phyloP scores from a whole-genome alignment of 2,797 vertebrate genomes.

The Spondyliosoma cantharus region DNA sequence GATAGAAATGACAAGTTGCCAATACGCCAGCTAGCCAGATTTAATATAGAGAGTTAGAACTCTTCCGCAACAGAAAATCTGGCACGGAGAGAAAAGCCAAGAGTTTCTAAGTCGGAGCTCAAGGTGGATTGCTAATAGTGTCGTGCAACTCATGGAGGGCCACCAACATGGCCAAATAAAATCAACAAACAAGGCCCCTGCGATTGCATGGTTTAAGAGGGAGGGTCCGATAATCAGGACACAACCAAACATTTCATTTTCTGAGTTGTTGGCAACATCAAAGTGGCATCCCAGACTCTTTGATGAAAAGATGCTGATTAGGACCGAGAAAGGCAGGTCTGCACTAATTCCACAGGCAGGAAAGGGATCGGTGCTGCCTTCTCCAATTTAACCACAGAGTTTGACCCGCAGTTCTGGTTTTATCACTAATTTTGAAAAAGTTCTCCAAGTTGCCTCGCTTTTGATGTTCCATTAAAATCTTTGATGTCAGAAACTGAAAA shows the following conservation, averaged over 20 bases:
- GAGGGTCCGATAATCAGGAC: constrained; percentile 53
- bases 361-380: constrained; percentile 11
- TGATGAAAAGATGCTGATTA: constrained; percentile 64
- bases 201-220: constrained; percentile 46
- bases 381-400: constrained; percentile 18
- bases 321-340: constrained; percentile 18
- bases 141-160: constrained; percentile 36
- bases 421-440: not conserved
- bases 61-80: constrained; percentile 13
- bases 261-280: constrained; percentile 40
- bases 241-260: constrained; percentile 45
- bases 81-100: constrained; percentile 11
- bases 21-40: constrained; percentile 23
- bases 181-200: constrained; percentile 37
- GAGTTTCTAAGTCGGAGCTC: constrained; percentile 13
- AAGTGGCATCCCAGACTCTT: constrained; percentile 31
- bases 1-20: constrained; percentile 31
- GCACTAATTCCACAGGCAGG: constrained; percentile 22
- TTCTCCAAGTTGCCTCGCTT: constrained; percentile 17
- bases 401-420: constrained; percentile 7
- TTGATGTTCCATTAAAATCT: not conserved
- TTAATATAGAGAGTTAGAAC: constrained; percentile 3
- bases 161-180: constrained; percentile 20
- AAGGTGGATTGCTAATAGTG: constrained; percentile 31
- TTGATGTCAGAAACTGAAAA: not conserved